Evolutionary conservation across 2,113 vertebrate genomes (phyloP).

Genomic region (Indicator maculatus): DNA sequence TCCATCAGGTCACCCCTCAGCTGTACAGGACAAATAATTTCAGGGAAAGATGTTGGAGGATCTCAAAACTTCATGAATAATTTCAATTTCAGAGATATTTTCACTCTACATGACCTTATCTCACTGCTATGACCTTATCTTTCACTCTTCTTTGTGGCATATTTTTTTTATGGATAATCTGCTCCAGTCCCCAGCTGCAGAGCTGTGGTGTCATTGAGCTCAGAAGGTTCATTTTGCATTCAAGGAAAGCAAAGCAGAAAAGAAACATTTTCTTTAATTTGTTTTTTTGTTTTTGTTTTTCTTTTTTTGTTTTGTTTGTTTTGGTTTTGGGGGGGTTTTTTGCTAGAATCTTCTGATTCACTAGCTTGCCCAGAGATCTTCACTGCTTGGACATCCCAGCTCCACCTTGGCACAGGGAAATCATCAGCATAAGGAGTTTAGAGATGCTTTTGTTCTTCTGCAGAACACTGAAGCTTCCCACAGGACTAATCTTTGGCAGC

Average conservation of each 20-base stretch:
- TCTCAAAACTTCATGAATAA: background rate
- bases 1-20: too few relatives aligned
- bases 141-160: background rate
- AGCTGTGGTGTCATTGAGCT: background rate
- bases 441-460: background rate
- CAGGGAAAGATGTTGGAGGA: background rate
- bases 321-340: background rate
- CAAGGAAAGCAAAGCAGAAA: background rate
- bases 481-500: fast-evolving
- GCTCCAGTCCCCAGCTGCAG: background rate
- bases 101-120: too few relatives aligned
- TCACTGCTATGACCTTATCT: background rate
- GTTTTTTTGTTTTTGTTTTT: background rate
- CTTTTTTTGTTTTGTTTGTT: background rate
- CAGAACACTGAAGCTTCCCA: background rate
- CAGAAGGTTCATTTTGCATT: background rate
- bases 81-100: background rate
- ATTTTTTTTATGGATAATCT: background rate
- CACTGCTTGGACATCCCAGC: background rate
- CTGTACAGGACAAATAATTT: background rate
- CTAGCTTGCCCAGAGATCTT: background rate
- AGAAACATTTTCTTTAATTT: too few relatives aligned
- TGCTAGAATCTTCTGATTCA: background rate
- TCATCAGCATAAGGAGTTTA: background rate
- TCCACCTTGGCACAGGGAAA: background rate